Evolutionary conservation across 2,113 vertebrate species (phyloP), one percentile per base, ranked within the genome.

Genomic region (Rhea americana): DNA sequence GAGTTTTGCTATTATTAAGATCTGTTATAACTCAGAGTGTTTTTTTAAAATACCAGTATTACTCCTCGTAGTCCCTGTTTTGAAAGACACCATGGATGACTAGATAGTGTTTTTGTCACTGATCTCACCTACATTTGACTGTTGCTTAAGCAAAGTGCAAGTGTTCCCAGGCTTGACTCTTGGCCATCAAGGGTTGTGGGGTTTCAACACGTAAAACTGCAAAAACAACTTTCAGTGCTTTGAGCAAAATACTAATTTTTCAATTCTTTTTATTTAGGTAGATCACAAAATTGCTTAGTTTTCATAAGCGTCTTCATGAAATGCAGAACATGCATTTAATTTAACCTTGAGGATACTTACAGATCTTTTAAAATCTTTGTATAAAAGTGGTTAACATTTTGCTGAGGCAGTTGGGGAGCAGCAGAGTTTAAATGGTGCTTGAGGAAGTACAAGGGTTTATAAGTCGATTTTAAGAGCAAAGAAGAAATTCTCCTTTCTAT

Each of bases 1-100:
- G 30, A 41, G 47, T 55, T 86, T 35, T 35, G 61, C 24, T n/a
- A 1, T 74, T 55, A 11, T 9, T 74, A 12, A 68, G 66, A 43
- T 18, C 1, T 13, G 5, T 1, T 4, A n/a, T 35, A 32, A n/a
- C 25, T 9, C 8, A 2, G 43, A 5, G 25, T 8, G 19, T 0
- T 35, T 43, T 43, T 67, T 26, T 25, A 9, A n/a, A 19, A 15
- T 41, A 26, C 11, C 13, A 1, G 32, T 1, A 14, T 53, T 63
- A 11, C 17, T 70, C 28, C 41, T 83, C 14, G 0, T 4, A 9
- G 45, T 26, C 67, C 32, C 51, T 45, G 30, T 61, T 21, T 18
- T 70, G 45, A 21, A 53, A 6, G 70, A 11, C 12, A 32, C 30
- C 13, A 2, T 0, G 21, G 51, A 37, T 67, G 70, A n/a, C 67